Evolutionary conservation across 2,888 invertebrate genomes (phyloP), one percentile per base, ranked within the genome.

Genomic region (Diaphora mendica): DNA sequence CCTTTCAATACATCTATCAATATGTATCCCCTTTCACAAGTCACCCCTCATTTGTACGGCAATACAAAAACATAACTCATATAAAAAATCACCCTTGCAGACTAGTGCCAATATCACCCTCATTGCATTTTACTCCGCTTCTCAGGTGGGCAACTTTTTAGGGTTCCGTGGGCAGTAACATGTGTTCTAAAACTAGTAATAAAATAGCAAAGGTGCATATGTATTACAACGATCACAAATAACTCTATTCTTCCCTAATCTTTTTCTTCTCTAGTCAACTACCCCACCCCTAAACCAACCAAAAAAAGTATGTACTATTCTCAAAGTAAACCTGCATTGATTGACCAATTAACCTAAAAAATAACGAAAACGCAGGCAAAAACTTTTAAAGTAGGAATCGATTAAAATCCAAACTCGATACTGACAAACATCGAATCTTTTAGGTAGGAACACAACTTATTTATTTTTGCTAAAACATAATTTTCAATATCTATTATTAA

Each of bases 41-140:
- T 23, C 44, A 48, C 64, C 64, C 72, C 64, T 68, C 35, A 48
- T 68, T 48, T 68, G 68, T 48, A 20, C 9, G 35, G 62, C 33
- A 26, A 55, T 62, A 26, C 23, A 68, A 33, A 66, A 64, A 55
- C 15, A 70, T 42, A 71, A 59, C 9, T 20, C 30, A 59, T 30
- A 30, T 39, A 55, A 71, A 66, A 70, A 67, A 71, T 59, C 64
- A 44, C 51, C 65, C 30, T 2, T 30, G 5, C n/a, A 3, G 55
- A 42, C 30, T 59, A 67, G 42, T 71, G 66, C 30, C 23, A 35
- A 23, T 23, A 62, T 42, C 70, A 48, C 26, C 62, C 62, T 70
- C 30, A 9, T 69, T 39, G 42, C n/a, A 62, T 70, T 42, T 20
- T 8, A 64, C 62, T 48, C 35, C 7, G 17, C 64, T 48, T 64